These are phyloP conservation scores for Encarsia formosa DNA, from an alignment of 2,888 invertebrate species.

Conservation along the genomic window DNA sequence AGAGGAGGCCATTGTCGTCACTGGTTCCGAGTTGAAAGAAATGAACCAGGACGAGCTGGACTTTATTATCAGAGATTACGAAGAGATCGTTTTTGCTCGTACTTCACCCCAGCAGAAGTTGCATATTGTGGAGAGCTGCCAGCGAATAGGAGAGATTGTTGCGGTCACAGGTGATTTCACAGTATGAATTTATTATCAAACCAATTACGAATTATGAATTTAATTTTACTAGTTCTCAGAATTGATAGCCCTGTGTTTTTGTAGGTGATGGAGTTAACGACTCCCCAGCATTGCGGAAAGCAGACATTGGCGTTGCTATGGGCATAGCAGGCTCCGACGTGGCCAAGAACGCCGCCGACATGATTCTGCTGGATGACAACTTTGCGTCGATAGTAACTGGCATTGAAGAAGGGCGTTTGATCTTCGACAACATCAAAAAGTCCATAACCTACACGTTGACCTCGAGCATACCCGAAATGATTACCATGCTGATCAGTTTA, in stretches of 20 bases:
- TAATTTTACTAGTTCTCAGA: neutral
- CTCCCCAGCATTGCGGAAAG: constrained; percentile 78
- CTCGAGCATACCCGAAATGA: constrained; percentile 78
- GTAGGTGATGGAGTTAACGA: constrained; percentile 79
- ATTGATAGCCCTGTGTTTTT: no score
- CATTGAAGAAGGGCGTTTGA: constrained; percentile 77
- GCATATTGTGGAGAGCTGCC: constrained; percentile 74
- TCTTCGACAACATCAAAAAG: constrained; percentile 83
- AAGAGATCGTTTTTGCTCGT: constrained; percentile 72
- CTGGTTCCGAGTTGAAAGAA: constrained; percentile 57
- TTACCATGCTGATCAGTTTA: constrained; percentile 75
- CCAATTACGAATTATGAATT: neutral
- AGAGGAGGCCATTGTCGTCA: constrained; percentile 57
- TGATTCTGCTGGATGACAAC: constrained; percentile 83
- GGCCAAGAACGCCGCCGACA: constrained; percentile 82
- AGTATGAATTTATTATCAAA: neutral
- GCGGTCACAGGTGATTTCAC: constrained; percentile 70
- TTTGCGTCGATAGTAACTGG: constrained; percentile 84
- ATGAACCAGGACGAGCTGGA: constrained; percentile 59
- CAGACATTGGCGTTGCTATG: constrained; percentile 79
- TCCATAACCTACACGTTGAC: constrained; percentile 80
- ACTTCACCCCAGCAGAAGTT: constrained; percentile 69
- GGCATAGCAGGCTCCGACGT: constrained; percentile 71
- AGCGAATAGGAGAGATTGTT: constrained; percentile 71
- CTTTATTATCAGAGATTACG: constrained; percentile 57